Percentiles rank a stretch among this genome's conserved stretches.
phyloP scores from a whole-genome alignment of 2,797 vertebrate genomes.

The Periophthalmus magnuspinnatus region DNA sequence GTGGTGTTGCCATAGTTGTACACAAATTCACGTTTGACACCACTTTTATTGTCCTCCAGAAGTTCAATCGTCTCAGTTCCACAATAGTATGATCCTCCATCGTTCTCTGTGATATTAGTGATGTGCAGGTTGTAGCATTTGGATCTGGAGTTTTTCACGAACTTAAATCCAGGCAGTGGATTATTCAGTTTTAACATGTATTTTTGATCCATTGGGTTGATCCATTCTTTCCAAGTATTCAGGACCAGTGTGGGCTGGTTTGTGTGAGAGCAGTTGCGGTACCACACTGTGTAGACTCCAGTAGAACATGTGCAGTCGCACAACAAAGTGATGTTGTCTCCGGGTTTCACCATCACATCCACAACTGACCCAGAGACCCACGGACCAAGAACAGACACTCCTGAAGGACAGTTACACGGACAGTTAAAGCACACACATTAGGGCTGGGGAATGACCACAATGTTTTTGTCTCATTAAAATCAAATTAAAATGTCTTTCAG shows the following conservation, averaged over 20 bases:
- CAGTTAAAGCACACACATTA: neutral
- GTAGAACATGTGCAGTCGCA: conserved; percentile 26
- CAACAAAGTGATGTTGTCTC: conserved; percentile 50
- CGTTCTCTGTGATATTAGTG: conserved; percentile 27
- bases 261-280: conserved; percentile 51
- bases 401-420: conserved; percentile 12
- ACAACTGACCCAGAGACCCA: conserved; percentile 18
- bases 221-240: neutral
- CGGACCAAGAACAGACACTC: conserved; percentile 12
- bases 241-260: conserved; percentile 42
- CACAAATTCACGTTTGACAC: accelerated
- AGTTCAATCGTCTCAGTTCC: neutral
- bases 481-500: no score
- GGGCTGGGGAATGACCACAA: no score
- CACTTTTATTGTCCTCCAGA: neutral
- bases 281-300: conserved; percentile 42
- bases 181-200: neutral
- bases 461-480: no score
- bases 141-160: conserved; percentile 5
- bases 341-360: conserved; percentile 22
- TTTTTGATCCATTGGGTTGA: neutral
- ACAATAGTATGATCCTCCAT: conserved; percentile 57
- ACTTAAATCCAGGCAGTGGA: conserved; percentile 9
- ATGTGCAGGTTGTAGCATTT: conserved; percentile 43
- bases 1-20: conserved; percentile 15